Evolutionary conservation across 2,797 vertebrate genomes (phyloP).

Genomic region (Crocodylus rhombifer): DNA sequence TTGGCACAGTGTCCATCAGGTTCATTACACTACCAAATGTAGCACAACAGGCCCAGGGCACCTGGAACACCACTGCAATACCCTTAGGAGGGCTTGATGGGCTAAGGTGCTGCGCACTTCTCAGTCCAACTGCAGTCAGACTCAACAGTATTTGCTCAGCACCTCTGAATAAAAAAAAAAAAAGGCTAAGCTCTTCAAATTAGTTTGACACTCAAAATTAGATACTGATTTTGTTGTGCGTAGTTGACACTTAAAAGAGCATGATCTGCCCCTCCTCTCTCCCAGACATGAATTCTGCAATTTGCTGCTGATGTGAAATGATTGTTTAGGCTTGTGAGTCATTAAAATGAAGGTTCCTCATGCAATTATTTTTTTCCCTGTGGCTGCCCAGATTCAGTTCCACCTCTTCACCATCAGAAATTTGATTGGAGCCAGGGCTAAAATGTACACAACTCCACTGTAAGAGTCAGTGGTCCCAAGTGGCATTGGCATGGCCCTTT

Average conservation of each 20-base stretch:
- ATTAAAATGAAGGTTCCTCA: too few species aligned
- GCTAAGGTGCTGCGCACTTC: background rate
- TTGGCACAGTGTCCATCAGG: background rate
- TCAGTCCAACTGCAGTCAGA: background rate
- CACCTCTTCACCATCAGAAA: background rate
- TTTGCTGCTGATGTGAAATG: background rate
- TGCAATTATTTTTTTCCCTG: background rate
- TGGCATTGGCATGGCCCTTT: background rate
- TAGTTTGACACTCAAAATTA: background rate
- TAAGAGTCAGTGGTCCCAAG: background rate
- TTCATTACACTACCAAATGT: background rate
- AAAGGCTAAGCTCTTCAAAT: background rate
- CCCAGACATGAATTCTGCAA: too few species aligned
- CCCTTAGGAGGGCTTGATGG: background rate
- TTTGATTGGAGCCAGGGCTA: background rate
- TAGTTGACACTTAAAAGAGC: background rate
- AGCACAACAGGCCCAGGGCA: too few species aligned
- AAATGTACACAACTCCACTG: background rate
- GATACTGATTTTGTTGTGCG: background rate
- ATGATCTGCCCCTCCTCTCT: background rate
- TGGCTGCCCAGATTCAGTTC: background rate
- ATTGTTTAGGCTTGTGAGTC: background rate
- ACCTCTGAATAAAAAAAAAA: background rate
- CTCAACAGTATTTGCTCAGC: too few species aligned
- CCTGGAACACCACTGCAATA: background rate